Evolutionary conservation across 2,113 vertebrate genomes (phyloP).

Genomic region (Typhlomys cinereus): DNA sequence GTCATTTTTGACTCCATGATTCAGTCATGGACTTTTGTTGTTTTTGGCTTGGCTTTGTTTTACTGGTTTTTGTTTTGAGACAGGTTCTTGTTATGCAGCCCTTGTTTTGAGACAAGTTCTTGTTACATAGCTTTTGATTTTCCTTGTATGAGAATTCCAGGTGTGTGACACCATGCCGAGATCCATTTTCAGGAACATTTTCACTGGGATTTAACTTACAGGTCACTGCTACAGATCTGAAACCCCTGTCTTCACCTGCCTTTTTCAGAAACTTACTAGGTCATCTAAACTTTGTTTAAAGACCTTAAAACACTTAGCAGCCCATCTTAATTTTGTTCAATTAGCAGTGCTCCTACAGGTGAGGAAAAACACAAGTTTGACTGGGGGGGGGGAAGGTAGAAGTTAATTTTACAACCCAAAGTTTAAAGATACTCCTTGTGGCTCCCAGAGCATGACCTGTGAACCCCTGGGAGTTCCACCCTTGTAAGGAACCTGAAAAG

Average conservation of each 20-base stretch:
- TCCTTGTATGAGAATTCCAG: background rate
- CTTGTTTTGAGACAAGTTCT: background rate
- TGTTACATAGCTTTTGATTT: background rate
- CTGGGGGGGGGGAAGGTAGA: no score
- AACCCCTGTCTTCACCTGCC: background rate
- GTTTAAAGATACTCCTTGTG: background rate
- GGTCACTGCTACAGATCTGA: background rate
- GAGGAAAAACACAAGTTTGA: background rate
- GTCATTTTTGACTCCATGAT: constrained; percentile 1
- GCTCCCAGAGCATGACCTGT: background rate
- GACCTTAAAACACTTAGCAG: background rate
- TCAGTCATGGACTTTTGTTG: background rate
- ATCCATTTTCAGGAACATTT: background rate
- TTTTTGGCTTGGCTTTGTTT: background rate
- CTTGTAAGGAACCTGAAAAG: background rate
- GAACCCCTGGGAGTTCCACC: background rate
- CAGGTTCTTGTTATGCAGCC: background rate
- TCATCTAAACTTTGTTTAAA: constrained; percentile 12
- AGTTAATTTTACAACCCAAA: background rate
- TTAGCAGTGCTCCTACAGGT: background rate
- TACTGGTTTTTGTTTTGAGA: background rate
- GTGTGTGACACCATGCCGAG: background rate
- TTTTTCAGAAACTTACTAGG: background rate
- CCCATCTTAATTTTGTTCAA: background rate
- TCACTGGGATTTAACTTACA: background rate